Percentiles rank a stretch among this genome's conserved stretches.
Evolutionary conservation across 2,888 invertebrate genomes (phyloP).

Genomic region (Linnaemya tessellans): DNA sequence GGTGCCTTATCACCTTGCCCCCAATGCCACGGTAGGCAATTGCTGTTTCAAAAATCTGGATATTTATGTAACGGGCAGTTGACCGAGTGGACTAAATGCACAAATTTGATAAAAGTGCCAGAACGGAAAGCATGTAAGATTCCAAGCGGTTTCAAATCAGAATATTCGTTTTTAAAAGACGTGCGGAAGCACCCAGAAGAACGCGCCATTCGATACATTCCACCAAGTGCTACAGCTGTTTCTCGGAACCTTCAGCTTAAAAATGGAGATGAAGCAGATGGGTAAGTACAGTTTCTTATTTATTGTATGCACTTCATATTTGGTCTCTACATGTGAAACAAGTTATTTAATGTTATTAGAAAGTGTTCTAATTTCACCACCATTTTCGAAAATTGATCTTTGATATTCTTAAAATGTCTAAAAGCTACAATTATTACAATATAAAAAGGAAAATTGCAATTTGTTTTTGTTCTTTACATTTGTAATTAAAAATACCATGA

Average conservation of each 20-base stretch:
- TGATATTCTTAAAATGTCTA: too few species aligned
- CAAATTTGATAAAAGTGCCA: slow-evolving; percentile 88
- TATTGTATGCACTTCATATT: too few species aligned
- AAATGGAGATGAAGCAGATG: slow-evolving; percentile 80
- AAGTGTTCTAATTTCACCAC: too few species aligned
- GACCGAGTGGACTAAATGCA: slow-evolving; percentile 95
- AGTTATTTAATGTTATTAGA: too few species aligned
- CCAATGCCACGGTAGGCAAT: slow-evolving; percentile 90
- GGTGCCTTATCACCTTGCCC: slow-evolving; percentile 91
- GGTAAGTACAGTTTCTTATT: slow-evolving; percentile 74
- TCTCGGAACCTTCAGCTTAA: slow-evolving; percentile 75
- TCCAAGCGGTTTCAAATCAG: slow-evolving; percentile 86
- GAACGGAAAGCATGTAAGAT: slow-evolving; percentile 88
- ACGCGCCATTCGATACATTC: slow-evolving; percentile 85
- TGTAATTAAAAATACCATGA: too few species aligned
- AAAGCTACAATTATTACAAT: too few species aligned
- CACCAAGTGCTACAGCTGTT: slow-evolving; percentile 83
- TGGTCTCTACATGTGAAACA: too few species aligned
- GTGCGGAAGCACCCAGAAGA: slow-evolving; percentile 86
- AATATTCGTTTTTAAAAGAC: slow-evolving; percentile 85
- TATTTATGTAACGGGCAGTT: slow-evolving; percentile 92
- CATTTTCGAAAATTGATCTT: too few species aligned
- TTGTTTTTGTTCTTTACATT: too few species aligned
- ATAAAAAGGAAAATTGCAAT: too few species aligned
- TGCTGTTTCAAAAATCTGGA: slow-evolving; percentile 88